A percentile compares a stretch with the other conserved stretches of the same genome.
These are phyloP conservation scores for Passerina amoena DNA, from an alignment of 2,113 vertebrate species.

Conservation along the genomic window DNA sequence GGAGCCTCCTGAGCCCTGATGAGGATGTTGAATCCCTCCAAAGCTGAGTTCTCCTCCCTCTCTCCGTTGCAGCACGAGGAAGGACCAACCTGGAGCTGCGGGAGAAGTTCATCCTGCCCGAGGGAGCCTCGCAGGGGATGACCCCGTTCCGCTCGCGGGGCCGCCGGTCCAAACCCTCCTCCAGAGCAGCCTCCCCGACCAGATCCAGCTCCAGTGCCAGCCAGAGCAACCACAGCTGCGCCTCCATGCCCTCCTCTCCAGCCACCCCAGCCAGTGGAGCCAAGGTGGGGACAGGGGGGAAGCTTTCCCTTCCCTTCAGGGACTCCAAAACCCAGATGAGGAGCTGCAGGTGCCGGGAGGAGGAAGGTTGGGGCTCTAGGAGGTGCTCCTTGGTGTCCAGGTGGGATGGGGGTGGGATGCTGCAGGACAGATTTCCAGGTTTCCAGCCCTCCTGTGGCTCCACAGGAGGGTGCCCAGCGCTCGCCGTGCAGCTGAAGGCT, in stretches of 20 bases:
- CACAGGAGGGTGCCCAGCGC: rapidly evolving
- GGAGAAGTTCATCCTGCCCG: slow-evolving; percentile 97
- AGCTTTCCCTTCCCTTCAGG: not conserved
- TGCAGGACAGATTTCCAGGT: not conserved
- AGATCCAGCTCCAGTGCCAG: slow-evolving; percentile 96
- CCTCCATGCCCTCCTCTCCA: slow-evolving; percentile 91
- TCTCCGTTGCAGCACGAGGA: slow-evolving; percentile 83
- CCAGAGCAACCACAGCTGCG: slow-evolving; percentile 92
- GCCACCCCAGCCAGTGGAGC: slow-evolving; percentile 90
- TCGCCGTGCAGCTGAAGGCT: rapidly evolving
- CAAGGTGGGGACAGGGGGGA: slow-evolving; percentile 71
- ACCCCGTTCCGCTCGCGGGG: slow-evolving; percentile 93
- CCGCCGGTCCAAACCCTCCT: slow-evolving; percentile 93
- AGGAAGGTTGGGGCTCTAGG: not conserved
- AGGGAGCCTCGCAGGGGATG: slow-evolving; percentile 91
- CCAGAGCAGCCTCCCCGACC: slow-evolving; percentile 91
- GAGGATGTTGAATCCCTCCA: rapidly evolving
- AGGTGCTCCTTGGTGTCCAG: rapidly evolving
- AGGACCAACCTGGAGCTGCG: slow-evolving; percentile 96
- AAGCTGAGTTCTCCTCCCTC: not conserved
- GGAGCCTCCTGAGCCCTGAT: rapidly evolving
- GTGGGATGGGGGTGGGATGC: not conserved
- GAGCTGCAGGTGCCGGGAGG: not conserved
- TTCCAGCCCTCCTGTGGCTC: not conserved
- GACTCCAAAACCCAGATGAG: not conserved